A percentile compares a stretch with the other conserved stretches of the same genome.
Conservation (phyloP, 2,888 invertebrate species). For the Nephrocerus scutellatus region DNA sequence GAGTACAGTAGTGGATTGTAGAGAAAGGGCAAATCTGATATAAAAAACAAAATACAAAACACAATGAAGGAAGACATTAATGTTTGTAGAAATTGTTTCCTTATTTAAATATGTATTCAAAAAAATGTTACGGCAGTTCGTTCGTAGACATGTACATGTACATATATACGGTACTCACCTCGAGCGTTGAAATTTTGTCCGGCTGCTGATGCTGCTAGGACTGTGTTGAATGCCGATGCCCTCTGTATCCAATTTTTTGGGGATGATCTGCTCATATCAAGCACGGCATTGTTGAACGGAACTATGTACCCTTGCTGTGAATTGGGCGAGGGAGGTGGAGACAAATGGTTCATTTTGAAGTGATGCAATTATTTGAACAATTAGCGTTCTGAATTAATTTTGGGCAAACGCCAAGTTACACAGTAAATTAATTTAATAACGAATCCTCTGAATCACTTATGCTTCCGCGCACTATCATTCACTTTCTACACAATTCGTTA, state of each 20-base stretch:
- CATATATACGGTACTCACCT: constrained; percentile 38
- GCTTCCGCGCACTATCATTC: too few relatives aligned
- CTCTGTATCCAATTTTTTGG: constrained; percentile 46
- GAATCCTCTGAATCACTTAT: too few relatives aligned
- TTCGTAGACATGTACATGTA: not conserved
- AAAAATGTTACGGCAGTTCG: too few relatives aligned
- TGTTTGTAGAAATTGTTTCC: too few relatives aligned
- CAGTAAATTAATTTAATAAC: too few relatives aligned
- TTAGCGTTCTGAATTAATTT: too few relatives aligned
- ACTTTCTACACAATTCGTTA: too few relatives aligned
- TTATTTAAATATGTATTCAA: too few relatives aligned
- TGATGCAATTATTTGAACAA: too few relatives aligned
- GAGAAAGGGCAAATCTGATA: constrained; percentile 37
- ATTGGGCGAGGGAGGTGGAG: constrained; percentile 46
- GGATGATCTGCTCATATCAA: constrained; percentile 33
- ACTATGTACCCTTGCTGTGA: constrained; percentile 37
- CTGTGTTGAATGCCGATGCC: constrained; percentile 46
- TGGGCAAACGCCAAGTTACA: too few relatives aligned
- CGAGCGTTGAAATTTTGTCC: constrained; percentile 41
- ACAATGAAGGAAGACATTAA: not conserved
- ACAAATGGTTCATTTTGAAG: constrained; percentile 44
- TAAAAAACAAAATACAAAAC: constrained; percentile 2
- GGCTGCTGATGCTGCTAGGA: constrained; percentile 42
- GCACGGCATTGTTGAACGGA: constrained; percentile 30
- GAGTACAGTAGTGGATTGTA: constrained; percentile 47